Percentiles rank a stretch among this genome's conserved stretches.
Evolutionary conservation across 2,888 invertebrate genomes (phyloP).

Genomic region (Dendrolimus pini): DNA sequence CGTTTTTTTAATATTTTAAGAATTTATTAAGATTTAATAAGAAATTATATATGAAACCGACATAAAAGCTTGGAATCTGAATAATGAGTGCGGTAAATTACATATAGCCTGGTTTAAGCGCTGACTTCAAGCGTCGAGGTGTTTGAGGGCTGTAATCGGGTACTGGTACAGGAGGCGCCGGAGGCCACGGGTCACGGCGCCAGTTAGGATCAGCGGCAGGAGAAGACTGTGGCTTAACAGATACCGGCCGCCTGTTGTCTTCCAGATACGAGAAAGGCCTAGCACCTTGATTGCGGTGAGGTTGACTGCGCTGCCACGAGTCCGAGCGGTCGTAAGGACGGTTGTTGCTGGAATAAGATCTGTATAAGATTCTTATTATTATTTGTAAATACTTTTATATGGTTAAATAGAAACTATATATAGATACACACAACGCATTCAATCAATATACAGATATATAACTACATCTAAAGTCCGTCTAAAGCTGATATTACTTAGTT

Average conservation of each 20-base stretch:
- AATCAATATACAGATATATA: too few relatives aligned
- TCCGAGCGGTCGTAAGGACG: conserved; percentile 39
- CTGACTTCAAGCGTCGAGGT: conserved; percentile 52
- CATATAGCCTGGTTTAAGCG: conserved; percentile 45
- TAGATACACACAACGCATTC: too few relatives aligned
- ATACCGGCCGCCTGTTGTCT: conserved; percentile 31
- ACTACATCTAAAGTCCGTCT: too few relatives aligned
- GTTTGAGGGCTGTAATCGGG: conserved; percentile 55
- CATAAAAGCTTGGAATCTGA: too few relatives aligned
- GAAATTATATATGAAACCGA: too few relatives aligned
- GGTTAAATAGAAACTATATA: too few relatives aligned
- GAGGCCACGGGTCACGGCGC: conserved; percentile 34
- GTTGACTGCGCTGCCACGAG: conserved; percentile 40
- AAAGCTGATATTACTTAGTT: too few relatives aligned
- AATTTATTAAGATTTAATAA: too few relatives aligned
- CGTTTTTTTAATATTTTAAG: too few relatives aligned
- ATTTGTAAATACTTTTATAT: too few relatives aligned
- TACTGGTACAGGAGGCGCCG: conserved; percentile 36
- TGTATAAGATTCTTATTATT: too few relatives aligned
- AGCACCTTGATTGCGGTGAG: conserved; percentile 13
- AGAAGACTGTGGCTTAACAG: conserved; percentile 20
- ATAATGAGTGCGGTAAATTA: conserved; percentile 10
- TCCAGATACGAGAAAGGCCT: conserved; percentile 55
- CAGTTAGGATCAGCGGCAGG: conserved; percentile 27
- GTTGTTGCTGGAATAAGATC: conserved; percentile 8